Base-by-base conservation (phyloP, 1,140 invertebrate species). In the Cydia splendana region DNA sequence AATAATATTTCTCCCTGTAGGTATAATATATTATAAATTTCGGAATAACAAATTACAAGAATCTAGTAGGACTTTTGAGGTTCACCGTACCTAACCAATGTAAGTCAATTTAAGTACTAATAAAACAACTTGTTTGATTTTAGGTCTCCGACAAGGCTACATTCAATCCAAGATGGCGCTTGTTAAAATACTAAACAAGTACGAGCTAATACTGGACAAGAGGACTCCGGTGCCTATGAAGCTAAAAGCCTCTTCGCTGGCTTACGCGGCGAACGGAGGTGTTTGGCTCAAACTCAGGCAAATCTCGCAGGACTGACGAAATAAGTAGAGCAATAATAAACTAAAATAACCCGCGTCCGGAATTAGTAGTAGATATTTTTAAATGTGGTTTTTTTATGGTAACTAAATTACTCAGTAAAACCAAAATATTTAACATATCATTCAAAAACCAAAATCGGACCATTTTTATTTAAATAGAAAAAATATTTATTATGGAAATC, bases 141-240 rank as follows among this genome's bases (percentile, higher is more conserved):
- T 76, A 91, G 90, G 89, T 75, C 77, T 90, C 18, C 85, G 87
- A 20, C 90, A 92, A 87, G 94, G 93, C 2, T 83, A 94, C n/a
- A 87, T 94, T 75, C 94, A 95, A 83, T 88, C 90, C 4, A 94
- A 94, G 88, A 78, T 94, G 76, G 93, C 89, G 30, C 75, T 95
- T 28, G 87, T 93, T 30, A 91, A 91, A 71, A 79, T 94, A 38
- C 78, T 94, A 13, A 84, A 87, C 48, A 91, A 94, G 69, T 94
- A 91, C 74, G 88, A 90, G 74, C 24, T 93, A 4, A 24, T 82
- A 12, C 75, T 91, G 18, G 88, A 88, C 69, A 78, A 85, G 6
- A 78, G 84, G 7, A 93, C 88, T 77, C 13, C 89, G 85, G 81
- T 94, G 86, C 80, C 91, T 78, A 65, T 93, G 20, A 81, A 75